Percentiles rank a stretch among this genome's conserved stretches.
Conservation (phyloP, 2,797 vertebrate genomes). For the Squalus acanthias region DNA sequence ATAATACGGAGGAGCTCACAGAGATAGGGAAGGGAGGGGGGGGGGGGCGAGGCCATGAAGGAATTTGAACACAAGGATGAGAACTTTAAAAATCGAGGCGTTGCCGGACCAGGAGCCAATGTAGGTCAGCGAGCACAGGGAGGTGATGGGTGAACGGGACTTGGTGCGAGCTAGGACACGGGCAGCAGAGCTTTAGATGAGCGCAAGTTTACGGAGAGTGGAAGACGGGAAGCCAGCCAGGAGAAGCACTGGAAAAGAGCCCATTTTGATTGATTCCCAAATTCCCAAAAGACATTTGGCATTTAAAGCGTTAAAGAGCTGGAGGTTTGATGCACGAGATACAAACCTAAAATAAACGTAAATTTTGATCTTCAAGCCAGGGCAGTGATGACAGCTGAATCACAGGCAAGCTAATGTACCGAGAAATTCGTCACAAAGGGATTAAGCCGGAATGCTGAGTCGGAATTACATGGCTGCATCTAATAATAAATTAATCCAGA, state of each 20-base stretch:
- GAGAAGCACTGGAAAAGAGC: background rate
- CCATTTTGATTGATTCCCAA: background rate
- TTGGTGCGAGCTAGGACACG: background rate
- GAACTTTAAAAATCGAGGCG: too few relatives aligned
- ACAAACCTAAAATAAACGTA: background rate
- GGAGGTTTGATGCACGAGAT: background rate
- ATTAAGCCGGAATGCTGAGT: background rate
- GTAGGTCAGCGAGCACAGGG: too few relatives aligned
- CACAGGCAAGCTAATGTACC: background rate
- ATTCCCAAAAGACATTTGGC: background rate
- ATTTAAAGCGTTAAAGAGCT: background rate
- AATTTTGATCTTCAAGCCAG: background rate
- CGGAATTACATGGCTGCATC: background rate
- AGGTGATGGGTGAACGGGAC: background rate
- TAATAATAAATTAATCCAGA: background rate
- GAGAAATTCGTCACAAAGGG: background rate
- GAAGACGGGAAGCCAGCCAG: too few relatives aligned
- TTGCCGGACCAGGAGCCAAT: too few relatives aligned
- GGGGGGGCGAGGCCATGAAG: too few relatives aligned
- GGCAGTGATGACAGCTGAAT: background rate
- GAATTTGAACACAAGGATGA: too few relatives aligned
- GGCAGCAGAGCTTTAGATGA: too few relatives aligned
- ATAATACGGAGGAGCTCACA: too few relatives aligned
- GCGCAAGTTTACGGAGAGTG: too few relatives aligned
- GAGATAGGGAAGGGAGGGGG: too few relatives aligned